These are phyloP conservation scores for Eurosta solidaginis DNA, from an alignment of 1,140 invertebrate genomes.

Conservation along the genomic window DNA sequence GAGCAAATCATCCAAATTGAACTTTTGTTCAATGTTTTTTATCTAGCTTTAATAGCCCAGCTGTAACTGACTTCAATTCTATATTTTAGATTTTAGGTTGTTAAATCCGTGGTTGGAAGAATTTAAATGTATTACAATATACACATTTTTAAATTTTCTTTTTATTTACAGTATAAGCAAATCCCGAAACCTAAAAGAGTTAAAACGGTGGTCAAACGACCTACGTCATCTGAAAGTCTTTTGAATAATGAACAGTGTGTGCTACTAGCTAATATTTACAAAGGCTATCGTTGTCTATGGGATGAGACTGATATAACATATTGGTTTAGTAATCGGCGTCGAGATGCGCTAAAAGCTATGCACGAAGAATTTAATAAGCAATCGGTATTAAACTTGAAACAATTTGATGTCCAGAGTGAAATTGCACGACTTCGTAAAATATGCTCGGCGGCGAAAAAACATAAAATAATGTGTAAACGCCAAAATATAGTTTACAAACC, in stretches of 20 bases:
- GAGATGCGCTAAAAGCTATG: not conserved
- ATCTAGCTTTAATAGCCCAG: too few relatives aligned
- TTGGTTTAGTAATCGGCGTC: not conserved
- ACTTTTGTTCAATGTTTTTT: too few relatives aligned
- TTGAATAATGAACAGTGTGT: not conserved
- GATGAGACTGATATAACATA: constrained; percentile 29
- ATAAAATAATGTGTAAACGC: not conserved
- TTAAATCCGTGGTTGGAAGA: too few relatives aligned
- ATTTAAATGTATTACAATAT: too few relatives aligned
- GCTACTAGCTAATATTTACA: constrained; percentile 21
- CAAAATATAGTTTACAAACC: constrained; percentile 21
- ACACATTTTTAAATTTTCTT: too few relatives aligned
- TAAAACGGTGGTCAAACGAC: not conserved
- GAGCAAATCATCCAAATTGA: too few relatives aligned
- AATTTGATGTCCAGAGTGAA: not conserved
- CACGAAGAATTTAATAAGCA: not conserved
- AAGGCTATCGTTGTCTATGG: constrained; percentile 7
- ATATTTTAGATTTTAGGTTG: too few relatives aligned
- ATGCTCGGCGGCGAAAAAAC: not conserved
- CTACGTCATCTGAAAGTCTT: not conserved
- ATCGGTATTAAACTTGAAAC: not conserved
- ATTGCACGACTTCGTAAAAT: constrained; percentile 6
- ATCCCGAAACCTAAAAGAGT: too few relatives aligned
- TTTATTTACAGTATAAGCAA: too few relatives aligned
- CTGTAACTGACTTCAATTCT: too few relatives aligned